phyloP scores from a whole-genome alignment of 2,888 invertebrate genomes.

The Polietes domitor region DNA sequence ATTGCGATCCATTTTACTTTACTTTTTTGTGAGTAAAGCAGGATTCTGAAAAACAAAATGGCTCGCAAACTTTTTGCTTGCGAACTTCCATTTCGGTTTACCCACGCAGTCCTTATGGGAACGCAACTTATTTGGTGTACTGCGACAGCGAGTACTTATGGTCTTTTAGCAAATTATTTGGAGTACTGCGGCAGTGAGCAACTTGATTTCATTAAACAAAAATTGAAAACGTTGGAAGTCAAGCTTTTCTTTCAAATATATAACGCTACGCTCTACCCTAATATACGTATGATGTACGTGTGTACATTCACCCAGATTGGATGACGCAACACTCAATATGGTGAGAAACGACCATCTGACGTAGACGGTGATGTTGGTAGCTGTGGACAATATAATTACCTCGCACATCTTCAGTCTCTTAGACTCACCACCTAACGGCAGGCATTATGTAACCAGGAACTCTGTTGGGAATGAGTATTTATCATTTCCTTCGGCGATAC shows the following conservation, averaged over 20 bases:
- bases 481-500: slow-evolving; percentile 56
- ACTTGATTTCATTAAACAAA: too few species aligned
- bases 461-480: slow-evolving; percentile 67
- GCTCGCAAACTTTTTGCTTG: too few species aligned
- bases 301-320: slow-evolving; percentile 45
- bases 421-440: slow-evolving; percentile 34
- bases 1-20: too few species aligned
- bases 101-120: too few species aligned
- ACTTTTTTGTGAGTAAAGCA: too few species aligned
- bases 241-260: not conserved
- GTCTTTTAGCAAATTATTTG: too few species aligned
- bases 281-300: slow-evolving; percentile 39
- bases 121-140: too few species aligned
- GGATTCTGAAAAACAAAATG: too few species aligned
- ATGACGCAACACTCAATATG: slow-evolving; percentile 61
- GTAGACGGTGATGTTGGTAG: slow-evolving; percentile 45
- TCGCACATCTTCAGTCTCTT: slow-evolving; percentile 65
- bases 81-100: too few species aligned
- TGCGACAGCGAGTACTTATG: too few species aligned
- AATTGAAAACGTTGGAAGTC: too few species aligned
- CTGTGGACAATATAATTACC: slow-evolving; percentile 71
- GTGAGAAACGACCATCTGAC: slow-evolving; percentile 49
- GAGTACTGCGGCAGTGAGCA: too few species aligned
- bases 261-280: not conserved
- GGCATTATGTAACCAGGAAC: slow-evolving; percentile 32